These are phyloP conservation scores for Rhagoletis pomonella DNA, from an alignment of 1,140 invertebrate genomes.

Conservation along the genomic window DNA sequence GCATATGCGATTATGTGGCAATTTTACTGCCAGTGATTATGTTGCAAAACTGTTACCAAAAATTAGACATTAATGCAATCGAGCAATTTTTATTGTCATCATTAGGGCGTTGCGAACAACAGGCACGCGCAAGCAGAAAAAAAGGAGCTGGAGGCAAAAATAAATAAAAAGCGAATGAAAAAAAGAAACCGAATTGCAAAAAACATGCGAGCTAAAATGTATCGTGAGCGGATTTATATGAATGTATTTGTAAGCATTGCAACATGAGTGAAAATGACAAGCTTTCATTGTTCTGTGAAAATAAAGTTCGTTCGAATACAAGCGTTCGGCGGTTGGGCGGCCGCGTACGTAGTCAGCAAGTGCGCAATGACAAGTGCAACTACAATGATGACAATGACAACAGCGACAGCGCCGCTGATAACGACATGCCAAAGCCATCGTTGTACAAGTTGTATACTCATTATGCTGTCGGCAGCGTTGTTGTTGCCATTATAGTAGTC, in stretches of 20 bases:
- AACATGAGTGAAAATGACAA: background rate
- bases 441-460: conserved; percentile 1
- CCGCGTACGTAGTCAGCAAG: background rate
- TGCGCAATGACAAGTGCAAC: conserved; percentile 37
- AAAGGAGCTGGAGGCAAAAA: background rate
- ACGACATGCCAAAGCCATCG: conserved; percentile 19
- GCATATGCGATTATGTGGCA: background rate
- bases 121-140: background rate
- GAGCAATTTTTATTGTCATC: conserved; percentile 45
- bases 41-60: conserved; percentile 45
- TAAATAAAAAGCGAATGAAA: background rate
- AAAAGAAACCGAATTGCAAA: background rate
- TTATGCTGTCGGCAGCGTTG: conserved; percentile 2
- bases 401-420: background rate
- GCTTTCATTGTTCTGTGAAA: background rate
- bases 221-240: background rate
- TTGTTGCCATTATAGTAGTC: background rate
- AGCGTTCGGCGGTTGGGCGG: background rate
- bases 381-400: conserved; percentile 52
- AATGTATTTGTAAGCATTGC: background rate
- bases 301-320: background rate
- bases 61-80: conserved; percentile 43
- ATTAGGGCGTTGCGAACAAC: background rate
- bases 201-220: conserved; percentile 1
- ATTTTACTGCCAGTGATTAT: conserved; percentile 42